A percentile compares a stretch with the other conserved stretches of the same genome.
These are phyloP conservation scores for Astatoreochromis straeleni DNA, from an alignment of 2,113 vertebrate species.

Conservation along the genomic window DNA sequence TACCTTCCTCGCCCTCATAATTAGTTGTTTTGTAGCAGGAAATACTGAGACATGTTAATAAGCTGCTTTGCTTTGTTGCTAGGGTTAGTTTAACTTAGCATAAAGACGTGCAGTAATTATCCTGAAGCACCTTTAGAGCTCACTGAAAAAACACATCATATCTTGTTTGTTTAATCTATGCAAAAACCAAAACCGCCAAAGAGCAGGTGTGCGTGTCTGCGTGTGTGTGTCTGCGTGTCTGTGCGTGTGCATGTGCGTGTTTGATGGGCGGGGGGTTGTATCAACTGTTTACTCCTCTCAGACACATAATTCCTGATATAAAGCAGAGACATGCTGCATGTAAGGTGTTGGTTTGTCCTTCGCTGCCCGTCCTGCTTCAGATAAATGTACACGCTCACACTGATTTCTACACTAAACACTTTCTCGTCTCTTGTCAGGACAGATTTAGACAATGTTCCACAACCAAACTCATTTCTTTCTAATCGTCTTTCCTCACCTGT, in stretches of 20 bases:
- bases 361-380: conserved; percentile 2
- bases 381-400: conserved; percentile 1
- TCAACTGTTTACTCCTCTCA: neutral
- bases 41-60: neutral
- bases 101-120: neutral
- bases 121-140: neutral
- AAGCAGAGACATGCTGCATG: neutral
- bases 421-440: conserved; percentile 28
- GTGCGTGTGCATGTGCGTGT: neutral
- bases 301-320: neutral
- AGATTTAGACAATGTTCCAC: conserved; percentile 24
- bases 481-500: conserved; percentile 52
- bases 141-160: neutral
- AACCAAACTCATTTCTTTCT: conserved; percentile 22
- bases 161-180: neutral
- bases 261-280: neutral
- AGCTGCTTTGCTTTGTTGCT: neutral
- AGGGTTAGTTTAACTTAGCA: neutral
- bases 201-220: fast-evolving
- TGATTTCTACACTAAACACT: conserved; percentile 50
- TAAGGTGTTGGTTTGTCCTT: conserved; percentile 33
- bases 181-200: neutral
- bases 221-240: fast-evolving
- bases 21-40: neutral
- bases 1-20: neutral